Base-by-base conservation (phyloP, 1,140 invertebrate genomes). In the Drosophila pseudoobscura region DNA sequence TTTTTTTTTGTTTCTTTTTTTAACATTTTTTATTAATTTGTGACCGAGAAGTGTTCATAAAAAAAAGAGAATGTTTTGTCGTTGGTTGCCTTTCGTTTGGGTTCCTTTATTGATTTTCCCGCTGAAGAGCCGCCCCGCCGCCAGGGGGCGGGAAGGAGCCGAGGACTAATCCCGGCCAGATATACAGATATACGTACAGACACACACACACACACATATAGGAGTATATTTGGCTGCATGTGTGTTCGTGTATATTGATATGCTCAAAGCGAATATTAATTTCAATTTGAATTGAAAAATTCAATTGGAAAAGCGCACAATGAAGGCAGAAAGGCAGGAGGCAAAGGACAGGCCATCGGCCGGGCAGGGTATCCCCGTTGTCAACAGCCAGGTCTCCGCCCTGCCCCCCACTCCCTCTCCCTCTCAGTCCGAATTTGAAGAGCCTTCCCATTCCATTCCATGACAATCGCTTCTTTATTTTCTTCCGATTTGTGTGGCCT, bases 251-350 rank as follows among this genome's bases (percentile, higher is more conserved):
- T 66, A 68, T 55, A 80, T 80, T 80, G 78, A 80, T 79, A 80
- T 80, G 50, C 76, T 85, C 63, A 80, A 84, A 73, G 72, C 80
- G 80, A 77, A 84, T 84, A 85, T 84, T 85, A 85, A 84, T 84
- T 84, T 85, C 72, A 84, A 79, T 84, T 84, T 76, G 44, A 73
- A 84, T 84, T 72, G 72, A 73, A 56, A 75, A 84, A 76, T 72
- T 85, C 80, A 79, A 84, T 84, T 80, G 72, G 46, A 59, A 80
- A 64, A 35, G 22, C 49, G 22, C 44, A 31, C 29, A 31, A 31
- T 31, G 7, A 31, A 31, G 29, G 29, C 7, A 4, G 24, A 5
- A 26, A 5, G 5, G 5, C 24, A 26, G 24, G 24, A 3, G 20
- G 20, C 1, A 20, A 26, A 5, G 24, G 24, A 5, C 24, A 5